Evolutionary conservation across 2,888 invertebrate genomes (phyloP), one percentile per base, ranked within the genome.

Genomic region (Hemaris fuciformis): DNA sequence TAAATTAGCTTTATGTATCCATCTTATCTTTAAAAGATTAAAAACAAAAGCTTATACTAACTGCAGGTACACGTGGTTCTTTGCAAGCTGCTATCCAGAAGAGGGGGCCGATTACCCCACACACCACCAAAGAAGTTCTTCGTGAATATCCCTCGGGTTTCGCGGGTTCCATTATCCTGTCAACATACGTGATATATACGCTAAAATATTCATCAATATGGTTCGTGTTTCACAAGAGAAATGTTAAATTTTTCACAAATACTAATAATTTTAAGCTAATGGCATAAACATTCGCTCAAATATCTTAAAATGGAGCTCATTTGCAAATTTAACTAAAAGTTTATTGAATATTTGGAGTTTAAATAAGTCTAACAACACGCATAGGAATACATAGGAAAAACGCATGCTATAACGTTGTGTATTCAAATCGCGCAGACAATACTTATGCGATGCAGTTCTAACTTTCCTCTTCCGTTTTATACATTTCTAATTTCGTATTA

Each of bases 71-170:
- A 96, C 3, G 93, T 80, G 20, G 93, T 90, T 59, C 93, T 84
- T 10, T 93, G 93, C 57, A 74, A 76, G 65, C 83, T 85, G 83
- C 69, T 88, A 87, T 84, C 94, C 90, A 89, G 65, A 64, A 92
- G 76, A 0, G 95, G 96, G 25, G 96, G 95, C 62, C 94, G 93
- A 76, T 95, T 94, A 69, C 95, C 95, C 89, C 95, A 95, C 57
- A 94, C 86, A 27, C 94, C 93, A 1, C 93, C 93, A 74, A 94
- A 93, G 81, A 94, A 90, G 80, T 93, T 94, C 83, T 93, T 94
- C 45, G 92, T 77, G 65, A 77, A 84, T 7, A 85, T 74, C 0
- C 85, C 89, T 46, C 88, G 79, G 6, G 77, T 67, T 59, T 87
- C 83, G 0, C 82, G 80, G 0, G 65, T 71, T 4, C 66, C 73